Percentiles rank a stretch among this genome's conserved stretches.
phyloP scores from a whole-genome alignment of 2,888 invertebrate genomes.

The Alentia gelatinosa region DNA sequence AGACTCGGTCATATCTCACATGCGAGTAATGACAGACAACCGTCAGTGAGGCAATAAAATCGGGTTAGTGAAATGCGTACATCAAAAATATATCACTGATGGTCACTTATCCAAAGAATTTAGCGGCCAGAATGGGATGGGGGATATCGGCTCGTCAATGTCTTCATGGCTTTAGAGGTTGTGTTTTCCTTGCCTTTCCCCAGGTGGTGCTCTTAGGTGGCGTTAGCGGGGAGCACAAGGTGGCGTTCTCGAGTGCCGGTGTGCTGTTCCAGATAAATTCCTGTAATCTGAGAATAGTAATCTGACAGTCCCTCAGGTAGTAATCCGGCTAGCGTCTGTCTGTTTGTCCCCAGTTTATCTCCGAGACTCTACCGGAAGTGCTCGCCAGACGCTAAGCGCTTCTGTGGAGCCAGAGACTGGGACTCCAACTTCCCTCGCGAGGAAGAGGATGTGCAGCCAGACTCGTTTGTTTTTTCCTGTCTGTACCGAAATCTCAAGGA shows the following conservation, averaged over 20 bases:
- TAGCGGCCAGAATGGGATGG: too few relatives aligned
- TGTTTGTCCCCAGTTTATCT: slow-evolving; percentile 62
- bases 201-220: neutral
- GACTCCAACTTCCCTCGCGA: neutral
- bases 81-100: too few relatives aligned
- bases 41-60: too few relatives aligned
- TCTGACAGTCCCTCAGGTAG: neutral
- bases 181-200: too few relatives aligned
- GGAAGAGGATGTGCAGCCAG: slow-evolving; percentile 17
- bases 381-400: slow-evolving; percentile 59
- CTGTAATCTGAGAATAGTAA: neutral
- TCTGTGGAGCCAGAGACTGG: slow-evolving; percentile 59
- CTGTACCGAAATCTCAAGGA: slow-evolving; percentile 57
- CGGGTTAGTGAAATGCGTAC: too few relatives aligned
- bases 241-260: neutral
- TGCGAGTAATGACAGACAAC: too few relatives aligned
- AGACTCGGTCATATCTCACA: too few relatives aligned
- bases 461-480: slow-evolving; percentile 58
- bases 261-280: neutral
- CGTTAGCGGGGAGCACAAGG: neutral
- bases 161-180: too few relatives aligned
- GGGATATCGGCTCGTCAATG: too few relatives aligned
- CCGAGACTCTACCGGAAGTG: slow-evolving; percentile 65
- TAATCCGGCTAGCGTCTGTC: neutral
- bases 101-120: too few relatives aligned